Conservation (phyloP, 2,888 invertebrate species). For the Rhingia campestris region DNA sequence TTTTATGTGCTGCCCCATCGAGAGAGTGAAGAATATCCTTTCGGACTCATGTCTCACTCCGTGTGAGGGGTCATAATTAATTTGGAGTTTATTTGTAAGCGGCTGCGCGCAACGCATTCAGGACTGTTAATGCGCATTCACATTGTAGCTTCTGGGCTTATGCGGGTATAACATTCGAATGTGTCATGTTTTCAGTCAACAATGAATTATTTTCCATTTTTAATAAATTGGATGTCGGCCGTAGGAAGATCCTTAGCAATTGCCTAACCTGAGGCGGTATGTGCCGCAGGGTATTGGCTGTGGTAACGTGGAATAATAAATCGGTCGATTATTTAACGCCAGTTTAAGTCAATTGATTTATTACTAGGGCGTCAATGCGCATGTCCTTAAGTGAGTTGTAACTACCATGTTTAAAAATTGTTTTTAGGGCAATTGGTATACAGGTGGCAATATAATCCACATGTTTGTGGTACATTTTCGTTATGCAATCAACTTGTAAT, state of each 20-base stretch:
- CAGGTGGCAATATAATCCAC: too few relatives aligned
- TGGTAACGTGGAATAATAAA: conserved; percentile 52
- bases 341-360: conserved; percentile 68
- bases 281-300: conserved; percentile 38
- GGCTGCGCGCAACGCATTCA: conserved; percentile 21
- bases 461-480: too few relatives aligned
- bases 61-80: conserved; percentile 64
- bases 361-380: conserved; percentile 36
- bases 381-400: conserved; percentile 51
- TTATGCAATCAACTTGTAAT: too few relatives aligned
- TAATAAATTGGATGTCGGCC: conserved; percentile 56
- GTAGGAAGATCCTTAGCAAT: conserved; percentile 48
- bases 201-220: conserved; percentile 76
- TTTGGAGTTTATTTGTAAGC: conserved; percentile 60
- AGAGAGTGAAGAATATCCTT: conserved; percentile 52
- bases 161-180: conserved; percentile 73
- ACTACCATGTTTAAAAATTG: conserved; percentile 8
- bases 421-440: too few relatives aligned
- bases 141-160: conserved; percentile 72
- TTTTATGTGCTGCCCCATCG: conserved; percentile 40
- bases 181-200: conserved; percentile 77
- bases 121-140: conserved; percentile 72
- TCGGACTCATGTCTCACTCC: conserved; percentile 32
- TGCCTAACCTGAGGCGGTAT: conserved; percentile 47
- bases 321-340: conserved; percentile 60